Percentiles rank a stretch among this genome's conserved stretches.
phyloP scores from a whole-genome alignment of 2,888 invertebrate species.

The Aphodius granarius region DNA sequence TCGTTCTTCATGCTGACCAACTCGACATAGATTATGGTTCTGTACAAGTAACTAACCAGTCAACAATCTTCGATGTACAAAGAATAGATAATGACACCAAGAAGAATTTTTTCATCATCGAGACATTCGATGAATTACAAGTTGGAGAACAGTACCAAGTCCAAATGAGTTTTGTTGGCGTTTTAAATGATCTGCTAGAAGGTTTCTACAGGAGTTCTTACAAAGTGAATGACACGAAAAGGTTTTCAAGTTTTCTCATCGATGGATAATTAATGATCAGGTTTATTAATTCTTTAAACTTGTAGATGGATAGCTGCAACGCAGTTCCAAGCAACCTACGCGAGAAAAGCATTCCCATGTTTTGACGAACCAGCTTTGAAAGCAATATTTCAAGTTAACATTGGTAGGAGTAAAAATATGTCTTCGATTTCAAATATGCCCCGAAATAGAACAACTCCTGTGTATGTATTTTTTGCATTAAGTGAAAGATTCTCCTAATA shows the following conservation, averaged over 20 bases:
- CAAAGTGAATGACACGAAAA: slow-evolving; percentile 66
- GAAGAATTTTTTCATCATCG: slow-evolving; percentile 71
- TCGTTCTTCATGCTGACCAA: slow-evolving; percentile 76
- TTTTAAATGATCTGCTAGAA: slow-evolving; percentile 72
- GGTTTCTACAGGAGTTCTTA: slow-evolving; percentile 87
- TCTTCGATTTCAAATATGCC: slow-evolving; percentile 82
- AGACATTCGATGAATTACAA: slow-evolving; percentile 60
- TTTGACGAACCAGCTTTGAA: slow-evolving; percentile 87
- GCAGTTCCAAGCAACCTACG: slow-evolving; percentile 82
- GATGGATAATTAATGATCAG: background rate
- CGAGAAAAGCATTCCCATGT: slow-evolving; percentile 81
- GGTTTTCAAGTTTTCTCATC: slow-evolving; percentile 58
- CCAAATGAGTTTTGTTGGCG: slow-evolving; percentile 70
- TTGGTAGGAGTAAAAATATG: slow-evolving; percentile 73
- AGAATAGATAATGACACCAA: slow-evolving; percentile 58
- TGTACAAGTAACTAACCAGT: slow-evolving; percentile 25
- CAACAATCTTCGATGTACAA: slow-evolving; percentile 24
- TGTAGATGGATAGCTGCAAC: slow-evolving; percentile 79
- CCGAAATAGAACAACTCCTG: slow-evolving; percentile 51
- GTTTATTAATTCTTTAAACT: slow-evolving; percentile 19
- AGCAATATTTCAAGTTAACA: slow-evolving; percentile 76
- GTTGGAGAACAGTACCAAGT: slow-evolving; percentile 67
- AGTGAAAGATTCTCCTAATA: background rate
- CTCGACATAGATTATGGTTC: slow-evolving; percentile 59
- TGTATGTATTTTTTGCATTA: too few relatives aligned